Evolutionary conservation across 1,140 invertebrate genomes (phyloP), one percentile per base, ranked within the genome.

Genomic region (Diorhabda sublineata): DNA sequence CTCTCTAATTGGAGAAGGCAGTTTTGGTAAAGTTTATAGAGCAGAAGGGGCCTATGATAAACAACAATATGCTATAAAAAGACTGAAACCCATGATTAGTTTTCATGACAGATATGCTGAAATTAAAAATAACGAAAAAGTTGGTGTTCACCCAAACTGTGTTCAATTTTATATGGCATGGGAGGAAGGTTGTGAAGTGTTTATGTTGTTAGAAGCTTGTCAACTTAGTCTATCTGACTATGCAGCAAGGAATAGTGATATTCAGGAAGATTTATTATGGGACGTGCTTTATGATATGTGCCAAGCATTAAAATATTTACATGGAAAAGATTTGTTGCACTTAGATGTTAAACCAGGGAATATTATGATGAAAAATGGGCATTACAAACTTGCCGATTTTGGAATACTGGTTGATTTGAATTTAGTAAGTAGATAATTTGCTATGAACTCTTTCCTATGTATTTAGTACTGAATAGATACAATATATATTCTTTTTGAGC

Each of bases 261-360:
- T 87, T 71, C 77, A 79, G 11, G 83, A 87, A 76, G 47, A 70
- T 11, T 76, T 80, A 73, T 70, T 81, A 9, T 82, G 80, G 81
- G 73, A 81, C 70, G 78, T 83, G 58, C 69, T 83, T 5, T 75
- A 78, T 70, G 82, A 84, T 72, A 80, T 82, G 61, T 68, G 75
- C 45, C 75, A 75, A 66, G 77, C 69, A 3, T 47, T 78, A 9
- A 57, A 74, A 61, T 76, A 65, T 68, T 60, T 78, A 41, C 77
- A 78, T 60, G 58, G 59, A 6, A 72, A 69, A 47, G 84, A 89
- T 78, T 80, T 91, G 47, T 84, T 92, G 56, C 91, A 92, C 78
- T 83, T 92, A 79, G 91, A 92, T 77, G 90, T 92, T 42, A 92
- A 92, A 81, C 87, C 90, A 65, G 90, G 90, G 42, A 92, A 92